Base-by-base conservation (phyloP, 1,140 invertebrate species). In the Phymorhynchus buccinoides region DNA sequence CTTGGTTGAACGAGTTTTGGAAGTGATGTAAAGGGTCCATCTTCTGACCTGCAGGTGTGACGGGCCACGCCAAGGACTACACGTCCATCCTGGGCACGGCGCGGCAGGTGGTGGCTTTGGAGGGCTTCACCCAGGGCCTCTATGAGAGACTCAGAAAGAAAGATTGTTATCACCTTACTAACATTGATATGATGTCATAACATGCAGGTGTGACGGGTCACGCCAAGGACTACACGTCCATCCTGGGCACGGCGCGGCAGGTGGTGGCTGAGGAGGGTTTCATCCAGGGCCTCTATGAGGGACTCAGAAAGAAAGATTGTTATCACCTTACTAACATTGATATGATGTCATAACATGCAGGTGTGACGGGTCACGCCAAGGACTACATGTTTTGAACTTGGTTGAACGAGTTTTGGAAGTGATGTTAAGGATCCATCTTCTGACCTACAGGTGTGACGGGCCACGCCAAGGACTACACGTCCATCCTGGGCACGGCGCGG, bases 91-190 rank as follows among this genome's bases (percentile, higher is more conserved):
- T 93, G 18, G 93, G 94, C 14, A 96, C 96, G 1, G 92, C 96
- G 2, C 75, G 56, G 48, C 83, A 85, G 52, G 89, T 93, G 9
- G 79, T 97, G 90, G 96, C 96, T 83, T 95, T 96, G 88, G 98
- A 99, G 94, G 98, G 99, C 39, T 92, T 98, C 35, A 96, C 95
- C 92, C 95, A 95, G 86, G 98, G 98, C 0, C 96, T 99, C 90
- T 99, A 97, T 94, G 99, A 99, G 94, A 99, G 98, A 0, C 95
- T 99, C 0, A 98, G 97, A 88, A 98, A 99, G 97, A 99, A 99
- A 22, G 27, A n/a, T 48, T 27, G 32, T n/a, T n/a, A n/a, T n/a
- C n/a, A n/a, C n/a, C n/a, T n/a, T n/a, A n/a, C n/a, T n/a, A n/a
- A n/a, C n/a, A n/a, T n/a, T n/a, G n/a, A n/a, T n/a, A n/a, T n/a